Evolutionary conservation across 2,113 vertebrate genomes (phyloP).

Genomic region (Echinops telfairi): DNA sequence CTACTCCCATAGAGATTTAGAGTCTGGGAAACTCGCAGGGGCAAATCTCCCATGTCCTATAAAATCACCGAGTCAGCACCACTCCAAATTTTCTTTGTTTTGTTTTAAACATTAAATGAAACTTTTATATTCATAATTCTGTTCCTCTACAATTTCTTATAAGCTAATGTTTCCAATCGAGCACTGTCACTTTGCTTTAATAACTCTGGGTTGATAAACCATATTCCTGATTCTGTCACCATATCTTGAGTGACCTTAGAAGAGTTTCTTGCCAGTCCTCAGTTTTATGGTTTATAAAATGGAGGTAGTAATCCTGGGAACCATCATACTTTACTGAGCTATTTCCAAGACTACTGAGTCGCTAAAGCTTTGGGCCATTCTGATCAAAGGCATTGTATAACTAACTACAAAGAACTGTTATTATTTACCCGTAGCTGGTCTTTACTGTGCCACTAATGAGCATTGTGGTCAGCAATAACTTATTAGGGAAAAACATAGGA

Average conservation of each 20-base stretch:
- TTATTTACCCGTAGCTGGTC: slow-evolving; percentile 67
- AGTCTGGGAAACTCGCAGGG: too few species aligned
- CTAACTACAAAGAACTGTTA: slow-evolving; percentile 70
- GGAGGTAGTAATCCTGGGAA: slow-evolving; percentile 30
- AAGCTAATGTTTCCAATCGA: background rate
- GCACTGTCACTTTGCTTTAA: background rate
- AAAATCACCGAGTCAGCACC: too few species aligned
- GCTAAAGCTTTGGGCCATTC: slow-evolving; percentile 50
- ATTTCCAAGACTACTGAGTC: slow-evolving; percentile 69
- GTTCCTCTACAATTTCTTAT: background rate
- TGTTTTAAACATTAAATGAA: slow-evolving; percentile 23
- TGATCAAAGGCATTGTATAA: slow-evolving; percentile 70
- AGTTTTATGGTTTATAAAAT: slow-evolving; percentile 57
- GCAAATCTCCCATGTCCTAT: too few species aligned
- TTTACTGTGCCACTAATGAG: slow-evolving; percentile 75
- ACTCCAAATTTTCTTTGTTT: too few species aligned
- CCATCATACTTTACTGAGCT: slow-evolving; percentile 3
- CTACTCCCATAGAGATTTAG: too few species aligned
- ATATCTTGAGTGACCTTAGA: background rate
- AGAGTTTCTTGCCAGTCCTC: background rate
- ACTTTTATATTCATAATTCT: background rate
- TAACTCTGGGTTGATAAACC: slow-evolving; percentile 13
- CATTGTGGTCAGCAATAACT: slow-evolving; percentile 51
- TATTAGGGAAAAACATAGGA: background rate
- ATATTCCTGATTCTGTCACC: background rate